Percentiles rank a stretch among this genome's conserved stretches.
Conservation (phyloP, 2,888 invertebrate genomes). For the Troides helena region DNA sequence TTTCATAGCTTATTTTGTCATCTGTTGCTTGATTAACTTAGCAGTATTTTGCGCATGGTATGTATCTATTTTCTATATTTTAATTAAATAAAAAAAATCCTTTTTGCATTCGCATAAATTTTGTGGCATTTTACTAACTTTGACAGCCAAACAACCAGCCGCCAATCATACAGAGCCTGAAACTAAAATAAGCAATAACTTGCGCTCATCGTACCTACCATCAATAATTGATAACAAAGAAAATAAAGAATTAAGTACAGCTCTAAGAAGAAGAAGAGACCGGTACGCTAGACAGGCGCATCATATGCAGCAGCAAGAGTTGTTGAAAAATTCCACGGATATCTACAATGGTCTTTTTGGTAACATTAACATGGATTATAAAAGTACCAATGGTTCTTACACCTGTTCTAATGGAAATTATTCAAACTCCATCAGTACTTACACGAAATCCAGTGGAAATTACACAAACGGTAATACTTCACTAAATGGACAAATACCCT, state of each 20-base stretch:
- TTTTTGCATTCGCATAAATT: conserved; percentile 28
- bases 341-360: conserved; percentile 53
- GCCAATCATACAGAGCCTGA: conserved; percentile 54
- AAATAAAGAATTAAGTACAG: conserved; percentile 88
- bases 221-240: conserved; percentile 63
- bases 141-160: conserved; percentile 51
- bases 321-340: conserved; percentile 57
- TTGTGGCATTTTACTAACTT: conserved; percentile 64
- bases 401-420: conserved; percentile 41
- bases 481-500: conserved; percentile 37
- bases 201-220: conserved; percentile 50
- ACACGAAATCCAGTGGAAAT: conserved; percentile 37
- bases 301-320: conserved; percentile 90
- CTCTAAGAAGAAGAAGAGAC: conserved; percentile 88
- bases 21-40: conserved; percentile 5
- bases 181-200: conserved; percentile 46
- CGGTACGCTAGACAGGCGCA: conserved; percentile 91
- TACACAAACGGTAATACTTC: conserved; percentile 43
- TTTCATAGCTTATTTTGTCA: conserved; percentile 1
- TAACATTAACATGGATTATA: conserved; percentile 36
- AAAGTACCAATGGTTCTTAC: conserved; percentile 39
- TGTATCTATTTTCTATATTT: conserved; percentile 8
- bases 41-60: conserved; percentile 11
- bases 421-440: conserved; percentile 33
- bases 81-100: neutral